Percentiles rank a stretch among this genome's conserved stretches.
These are phyloP conservation scores for Crotophaga sulcirostris DNA, from an alignment of 2,113 vertebrate genomes.

Conservation along the genomic window DNA sequence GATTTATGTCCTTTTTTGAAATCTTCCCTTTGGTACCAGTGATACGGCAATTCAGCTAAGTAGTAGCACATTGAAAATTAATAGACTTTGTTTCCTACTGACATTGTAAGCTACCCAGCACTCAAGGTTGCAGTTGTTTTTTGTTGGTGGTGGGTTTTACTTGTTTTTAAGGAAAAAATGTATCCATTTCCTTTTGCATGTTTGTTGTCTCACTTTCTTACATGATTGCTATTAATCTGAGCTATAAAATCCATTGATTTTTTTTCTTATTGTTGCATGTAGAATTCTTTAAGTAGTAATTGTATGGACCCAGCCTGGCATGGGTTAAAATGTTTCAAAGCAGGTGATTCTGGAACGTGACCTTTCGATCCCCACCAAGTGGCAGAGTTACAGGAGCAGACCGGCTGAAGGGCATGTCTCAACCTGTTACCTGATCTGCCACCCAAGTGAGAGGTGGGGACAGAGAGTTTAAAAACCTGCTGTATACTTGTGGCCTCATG, in stretches of 20 bases:
- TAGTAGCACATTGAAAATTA: slow-evolving; percentile 49
- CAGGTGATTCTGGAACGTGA: too few species aligned
- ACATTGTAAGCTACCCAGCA: not conserved
- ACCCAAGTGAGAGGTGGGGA: too few species aligned
- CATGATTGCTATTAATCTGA: not conserved
- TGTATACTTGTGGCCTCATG: too few species aligned
- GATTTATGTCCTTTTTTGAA: slow-evolving; percentile 43
- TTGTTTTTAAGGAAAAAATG: not conserved
- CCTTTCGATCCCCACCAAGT: too few species aligned
- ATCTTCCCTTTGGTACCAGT: not conserved
- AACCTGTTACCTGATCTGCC: too few species aligned
- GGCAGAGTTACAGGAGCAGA: too few species aligned
- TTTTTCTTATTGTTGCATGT: not conserved
- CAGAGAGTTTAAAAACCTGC: too few species aligned
- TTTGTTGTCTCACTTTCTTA: not conserved
- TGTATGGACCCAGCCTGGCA: too few species aligned
- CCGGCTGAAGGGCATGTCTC: too few species aligned
- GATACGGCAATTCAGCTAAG: slow-evolving; percentile 24
- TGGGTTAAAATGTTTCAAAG: too few species aligned
- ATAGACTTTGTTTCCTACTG: slow-evolving; percentile 33
- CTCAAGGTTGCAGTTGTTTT: not conserved
- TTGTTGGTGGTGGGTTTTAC: not conserved
- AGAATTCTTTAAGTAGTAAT: not conserved
- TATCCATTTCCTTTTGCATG: not conserved
- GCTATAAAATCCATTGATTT: not conserved